phyloP scores from a whole-genome alignment of 1,140 invertebrate genomes.

The Sminthurides bifidus region DNA sequence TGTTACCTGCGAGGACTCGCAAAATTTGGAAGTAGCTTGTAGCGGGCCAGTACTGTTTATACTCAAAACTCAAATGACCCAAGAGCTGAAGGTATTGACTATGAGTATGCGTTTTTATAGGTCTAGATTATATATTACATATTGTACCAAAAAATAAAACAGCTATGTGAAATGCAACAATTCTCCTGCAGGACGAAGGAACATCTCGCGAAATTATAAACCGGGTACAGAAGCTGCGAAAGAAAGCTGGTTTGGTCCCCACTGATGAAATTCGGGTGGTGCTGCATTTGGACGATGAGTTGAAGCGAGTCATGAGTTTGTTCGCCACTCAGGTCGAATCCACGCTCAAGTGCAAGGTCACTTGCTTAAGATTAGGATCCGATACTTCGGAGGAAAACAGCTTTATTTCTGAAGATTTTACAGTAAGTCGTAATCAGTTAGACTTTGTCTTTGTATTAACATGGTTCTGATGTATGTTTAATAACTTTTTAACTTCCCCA shows the following conservation, averaged over 20 bases:
- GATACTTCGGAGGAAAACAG: constrained; percentile 34
- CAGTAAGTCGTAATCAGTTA: neutral
- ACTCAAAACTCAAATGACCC: constrained; percentile 38
- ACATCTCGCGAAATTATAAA: constrained; percentile 89
- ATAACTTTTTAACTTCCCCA: constrained; percentile 2
- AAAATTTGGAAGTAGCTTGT: constrained; percentile 46
- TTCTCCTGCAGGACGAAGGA: constrained; percentile 58
- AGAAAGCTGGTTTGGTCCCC: constrained; percentile 85
- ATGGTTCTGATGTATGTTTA: neutral
- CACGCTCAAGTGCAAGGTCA: neutral
- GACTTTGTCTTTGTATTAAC: neutral
- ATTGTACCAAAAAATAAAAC: neutral
- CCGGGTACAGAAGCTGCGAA: constrained; percentile 90
- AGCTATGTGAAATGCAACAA: neutral
- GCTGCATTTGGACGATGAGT: constrained; percentile 49
- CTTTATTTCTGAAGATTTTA: neutral
- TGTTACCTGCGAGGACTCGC: constrained; percentile 49
- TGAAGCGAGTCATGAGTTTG: constrained; percentile 54
- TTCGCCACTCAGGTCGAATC: constrained; percentile 70
- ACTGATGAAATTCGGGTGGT: constrained; percentile 80
- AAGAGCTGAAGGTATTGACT: neutral
- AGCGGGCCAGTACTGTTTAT: constrained; percentile 34
- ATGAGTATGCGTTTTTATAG: neutral
- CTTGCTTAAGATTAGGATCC: constrained; percentile 44
- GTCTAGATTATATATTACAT: neutral